Conservation (phyloP, 2,888 invertebrate genomes). For the Cephus pygmeus region DNA sequence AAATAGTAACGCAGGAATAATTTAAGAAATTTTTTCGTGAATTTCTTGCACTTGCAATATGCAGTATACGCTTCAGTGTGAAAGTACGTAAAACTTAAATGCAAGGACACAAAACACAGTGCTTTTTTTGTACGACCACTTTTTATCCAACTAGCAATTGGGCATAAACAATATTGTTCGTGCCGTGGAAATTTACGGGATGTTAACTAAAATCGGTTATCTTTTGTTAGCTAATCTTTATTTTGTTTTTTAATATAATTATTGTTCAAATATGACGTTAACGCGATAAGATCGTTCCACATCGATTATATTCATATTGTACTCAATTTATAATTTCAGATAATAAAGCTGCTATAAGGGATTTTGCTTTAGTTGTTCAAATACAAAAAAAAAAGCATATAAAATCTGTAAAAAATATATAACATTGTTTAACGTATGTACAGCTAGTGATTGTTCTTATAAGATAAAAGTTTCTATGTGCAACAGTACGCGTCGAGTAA, state of each 20-base stretch:
- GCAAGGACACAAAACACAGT: not conserved
- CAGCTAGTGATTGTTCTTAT: too few relatives aligned
- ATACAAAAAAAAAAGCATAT: not conserved
- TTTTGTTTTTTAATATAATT: not conserved
- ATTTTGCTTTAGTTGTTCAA: not conserved
- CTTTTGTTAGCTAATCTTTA: not conserved
- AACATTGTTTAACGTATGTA: not conserved
- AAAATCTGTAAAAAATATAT: not conserved
- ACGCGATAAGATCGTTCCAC: not conserved
- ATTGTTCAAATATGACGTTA: not conserved
- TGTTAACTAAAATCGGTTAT: not conserved
- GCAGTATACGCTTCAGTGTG: too few relatives aligned
- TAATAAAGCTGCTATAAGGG: not conserved
- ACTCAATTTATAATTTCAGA: not conserved
- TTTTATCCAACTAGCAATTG: not conserved
- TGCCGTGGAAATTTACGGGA: not conserved
- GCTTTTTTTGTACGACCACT: not conserved
- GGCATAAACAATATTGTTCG: not conserved
- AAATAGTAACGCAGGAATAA: not conserved
- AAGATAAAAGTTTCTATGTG: too few relatives aligned
- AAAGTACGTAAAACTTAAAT: not conserved
- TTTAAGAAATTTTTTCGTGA: not conserved
- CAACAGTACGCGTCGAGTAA: too few relatives aligned
- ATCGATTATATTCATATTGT: not conserved
- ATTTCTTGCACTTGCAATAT: not conserved